These are phyloP conservation scores for Pantherophis vulpinus DNA, from an alignment of 2,797 vertebrate species.

Conservation along the genomic window DNA sequence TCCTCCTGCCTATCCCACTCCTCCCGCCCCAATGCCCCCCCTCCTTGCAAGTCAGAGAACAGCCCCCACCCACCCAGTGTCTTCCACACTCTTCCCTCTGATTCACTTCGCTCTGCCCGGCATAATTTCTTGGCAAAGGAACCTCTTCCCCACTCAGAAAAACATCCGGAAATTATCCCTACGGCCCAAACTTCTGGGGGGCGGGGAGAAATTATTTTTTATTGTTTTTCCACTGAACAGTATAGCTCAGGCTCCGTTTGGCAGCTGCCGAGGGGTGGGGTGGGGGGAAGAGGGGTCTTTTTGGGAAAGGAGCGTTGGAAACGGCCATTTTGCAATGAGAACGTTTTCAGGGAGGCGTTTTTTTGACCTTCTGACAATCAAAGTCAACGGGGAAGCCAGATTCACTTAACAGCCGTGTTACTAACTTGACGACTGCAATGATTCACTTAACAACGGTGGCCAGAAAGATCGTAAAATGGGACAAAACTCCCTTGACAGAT, in stretches of 20 bases:
- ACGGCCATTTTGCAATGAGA: neutral
- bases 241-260: neutral
- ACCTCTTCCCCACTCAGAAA: neutral
- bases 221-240: too few species aligned
- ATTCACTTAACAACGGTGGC: too few species aligned
- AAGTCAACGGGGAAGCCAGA: too few species aligned
- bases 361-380: too few species aligned
- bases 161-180: neutral
- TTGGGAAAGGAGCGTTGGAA: neutral
- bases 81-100: neutral
- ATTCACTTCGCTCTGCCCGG: too few species aligned
- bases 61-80: too few species aligned
- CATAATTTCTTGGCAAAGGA: neutral
- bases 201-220: neutral
- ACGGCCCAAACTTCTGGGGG: neutral
- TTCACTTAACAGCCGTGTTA: too few species aligned
- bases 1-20: neutral
- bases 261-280: neutral
- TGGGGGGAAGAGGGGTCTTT: too few species aligned
- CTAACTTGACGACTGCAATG: too few species aligned
- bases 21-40: neutral
- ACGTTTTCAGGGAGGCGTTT: too few species aligned
- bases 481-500: too few species aligned
- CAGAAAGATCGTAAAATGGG: too few species aligned
- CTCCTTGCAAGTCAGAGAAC: neutral